Percentiles rank a stretch among this genome's conserved stretches.
Evolutionary conservation across 2,113 vertebrate genomes (phyloP).

Genomic region (Plecotus auritus): DNA sequence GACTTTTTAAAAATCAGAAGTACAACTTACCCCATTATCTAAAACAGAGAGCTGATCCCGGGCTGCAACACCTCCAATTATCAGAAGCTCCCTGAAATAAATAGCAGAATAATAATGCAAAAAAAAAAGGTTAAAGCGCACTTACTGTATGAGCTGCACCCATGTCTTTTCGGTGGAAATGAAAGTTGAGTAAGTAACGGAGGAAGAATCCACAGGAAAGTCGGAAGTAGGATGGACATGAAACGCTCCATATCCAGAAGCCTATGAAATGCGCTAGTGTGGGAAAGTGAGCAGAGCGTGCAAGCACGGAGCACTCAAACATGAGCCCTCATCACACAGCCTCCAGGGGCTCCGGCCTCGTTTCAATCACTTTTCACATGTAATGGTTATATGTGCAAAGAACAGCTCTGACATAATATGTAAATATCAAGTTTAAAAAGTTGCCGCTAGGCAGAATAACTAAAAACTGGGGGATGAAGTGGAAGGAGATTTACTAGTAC

Average conservation of each 20-base stretch:
- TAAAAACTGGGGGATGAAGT: not conserved
- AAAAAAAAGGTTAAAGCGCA: not conserved
- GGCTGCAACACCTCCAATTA: constrained; percentile 96
- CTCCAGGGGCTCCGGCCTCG: not conserved
- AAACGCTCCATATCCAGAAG: not conserved
- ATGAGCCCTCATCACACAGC: not conserved
- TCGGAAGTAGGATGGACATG: not conserved
- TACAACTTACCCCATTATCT: constrained; percentile 92
- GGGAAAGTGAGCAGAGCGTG: rapidly evolving
- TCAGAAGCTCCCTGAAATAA: constrained; percentile 89
- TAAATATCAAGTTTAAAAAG: not conserved
- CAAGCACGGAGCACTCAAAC: not conserved
- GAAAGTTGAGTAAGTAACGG: not conserved
- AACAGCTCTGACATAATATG: not conserved
- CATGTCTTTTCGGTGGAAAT: not conserved
- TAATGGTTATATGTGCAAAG: not conserved
- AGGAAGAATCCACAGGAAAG: not conserved
- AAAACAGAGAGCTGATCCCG: constrained; percentile 93
- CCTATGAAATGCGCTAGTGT: rapidly evolving
- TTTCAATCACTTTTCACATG: not conserved
- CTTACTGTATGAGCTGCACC: not conserved
- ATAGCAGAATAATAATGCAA: not conserved
- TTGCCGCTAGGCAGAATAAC: not conserved
- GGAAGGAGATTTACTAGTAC: not conserved
- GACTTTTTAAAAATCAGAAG: not conserved